Conservation (phyloP, 2,888 invertebrate genomes). For the Mesochorus sp. region DNA sequence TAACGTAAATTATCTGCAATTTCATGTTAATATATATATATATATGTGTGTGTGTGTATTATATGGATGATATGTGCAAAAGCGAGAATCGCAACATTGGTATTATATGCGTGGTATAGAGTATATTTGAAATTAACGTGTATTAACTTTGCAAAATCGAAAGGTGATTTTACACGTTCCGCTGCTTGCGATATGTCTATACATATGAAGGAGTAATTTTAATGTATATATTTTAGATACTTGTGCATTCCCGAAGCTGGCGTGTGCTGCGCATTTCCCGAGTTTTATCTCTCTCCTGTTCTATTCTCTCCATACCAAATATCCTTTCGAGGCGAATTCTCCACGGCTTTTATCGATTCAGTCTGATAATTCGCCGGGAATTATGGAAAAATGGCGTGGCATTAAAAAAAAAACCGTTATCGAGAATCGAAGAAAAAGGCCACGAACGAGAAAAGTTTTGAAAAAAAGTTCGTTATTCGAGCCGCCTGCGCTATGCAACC, state of each 20-base stretch:
- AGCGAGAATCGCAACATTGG: background rate
- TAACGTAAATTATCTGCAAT: conserved; percentile 38
- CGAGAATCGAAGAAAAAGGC: conserved; percentile 42
- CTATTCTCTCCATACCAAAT: conserved; percentile 25
- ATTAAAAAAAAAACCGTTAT: conserved; percentile 42
- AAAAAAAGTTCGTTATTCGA: conserved; percentile 50
- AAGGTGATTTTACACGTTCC: conserved; percentile 32
- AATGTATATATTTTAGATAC: conserved; percentile 18
- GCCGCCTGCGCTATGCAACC: conserved; percentile 22
- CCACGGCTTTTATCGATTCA: conserved; percentile 58
- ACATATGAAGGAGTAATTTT: too few relatives aligned
- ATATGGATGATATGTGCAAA: background rate
- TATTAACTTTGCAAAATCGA: conserved; percentile 46
- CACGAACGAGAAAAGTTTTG: conserved; percentile 46
- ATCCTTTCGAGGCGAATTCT: conserved; percentile 43
- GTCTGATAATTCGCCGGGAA: conserved; percentile 56
- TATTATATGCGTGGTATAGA: background rate
- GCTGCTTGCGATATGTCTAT: conserved; percentile 5
- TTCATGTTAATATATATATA: background rate
- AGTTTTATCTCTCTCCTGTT: conserved; percentile 19
- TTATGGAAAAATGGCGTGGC: conserved; percentile 53
- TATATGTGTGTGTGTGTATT: background rate
- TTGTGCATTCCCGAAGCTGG: conserved; percentile 28
- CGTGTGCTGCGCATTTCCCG: conserved; percentile 31
- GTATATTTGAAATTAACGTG: conserved; percentile 43